Percentiles rank a stretch among this genome's conserved stretches.
Conservation (phyloP, 2,888 invertebrate species). For the Amblyjoppa fuscipennis region DNA sequence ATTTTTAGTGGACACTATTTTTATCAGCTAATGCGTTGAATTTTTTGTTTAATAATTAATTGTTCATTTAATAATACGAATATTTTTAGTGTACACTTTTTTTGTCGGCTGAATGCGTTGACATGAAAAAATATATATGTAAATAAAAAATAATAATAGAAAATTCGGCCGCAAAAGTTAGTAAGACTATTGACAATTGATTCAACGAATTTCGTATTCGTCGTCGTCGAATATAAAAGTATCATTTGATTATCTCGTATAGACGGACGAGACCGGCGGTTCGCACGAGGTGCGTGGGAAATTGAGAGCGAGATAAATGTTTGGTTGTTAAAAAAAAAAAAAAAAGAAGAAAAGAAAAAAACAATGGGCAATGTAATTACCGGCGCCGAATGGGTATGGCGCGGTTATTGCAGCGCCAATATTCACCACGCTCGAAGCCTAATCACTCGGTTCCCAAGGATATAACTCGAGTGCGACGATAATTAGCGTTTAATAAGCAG, state of each 20-base stretch:
- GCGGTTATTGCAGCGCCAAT: slow-evolving; percentile 23
- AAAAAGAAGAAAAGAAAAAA: neutral
- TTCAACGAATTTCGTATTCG: neutral
- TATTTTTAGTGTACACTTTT: no score
- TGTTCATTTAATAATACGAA: no score
- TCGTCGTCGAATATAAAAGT: no score
- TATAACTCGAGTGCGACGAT: slow-evolving; percentile 46
- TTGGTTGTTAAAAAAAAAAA: neutral
- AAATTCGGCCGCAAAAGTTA: no score
- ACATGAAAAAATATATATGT: neutral
- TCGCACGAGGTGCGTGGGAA: slow-evolving; percentile 51
- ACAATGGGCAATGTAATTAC: slow-evolving; percentile 8
- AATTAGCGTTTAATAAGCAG: slow-evolving; percentile 38
- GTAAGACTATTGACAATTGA: neutral
- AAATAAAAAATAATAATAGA: neutral
- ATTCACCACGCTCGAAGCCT: slow-evolving; percentile 21
- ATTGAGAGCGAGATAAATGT: slow-evolving; percentile 38
- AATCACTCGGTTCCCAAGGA: slow-evolving; percentile 52
- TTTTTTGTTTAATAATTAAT: no score
- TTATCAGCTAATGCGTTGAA: no score
- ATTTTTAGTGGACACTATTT: no score
- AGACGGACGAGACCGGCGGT: neutral
- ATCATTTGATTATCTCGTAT: no score
- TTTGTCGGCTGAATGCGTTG: no score
- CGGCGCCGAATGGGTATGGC: slow-evolving; percentile 2